Evolutionary conservation across 2,113 vertebrate genomes (phyloP), one percentile per base, ranked within the genome.

Genomic region (Chaetorhynchus papuensis): DNA sequence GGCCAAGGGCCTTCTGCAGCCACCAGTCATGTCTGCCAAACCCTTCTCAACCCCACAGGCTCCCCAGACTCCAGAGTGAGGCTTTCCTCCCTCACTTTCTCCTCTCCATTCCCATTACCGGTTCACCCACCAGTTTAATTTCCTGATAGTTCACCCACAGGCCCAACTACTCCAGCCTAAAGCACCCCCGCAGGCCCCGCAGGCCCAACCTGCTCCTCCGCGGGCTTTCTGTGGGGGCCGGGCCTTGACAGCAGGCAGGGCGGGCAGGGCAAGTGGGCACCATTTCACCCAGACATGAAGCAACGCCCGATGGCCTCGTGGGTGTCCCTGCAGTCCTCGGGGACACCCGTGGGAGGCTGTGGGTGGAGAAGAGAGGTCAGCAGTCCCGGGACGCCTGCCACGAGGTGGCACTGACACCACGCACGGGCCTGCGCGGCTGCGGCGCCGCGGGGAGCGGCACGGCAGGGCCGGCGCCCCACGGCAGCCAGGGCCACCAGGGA

Each of bases 261-360:
- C 69, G 47, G 41, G 31, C 11, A 57, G 75, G 31, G 20, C 49
- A 37, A 18, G 21, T 6, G 30, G 22, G 26, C 47, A 59, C 35
- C 33, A 3, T 71, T 70, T 79, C 37, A 63, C 57, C 56, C 47
- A 7, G 3, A 14, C n/a, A 20, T 0, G 0, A 61, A 87, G 49
- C 39, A 61, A 23, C 30, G 41, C 7, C n/a, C 0, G 0, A 18
- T 20, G 50, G 16, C 26, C 59, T 2, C 0, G 1, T 19, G 47
- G 20, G 13, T 27, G 42, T 1, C 15, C 30, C 27, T 24, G n/a
- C n/a, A 13, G 0, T 5, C 10, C 10, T 11, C 1, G 1, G 15
- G 57, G 35, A 24, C 47, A 45, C 19, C 14, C 2, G 1, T 21
- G 37, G 45, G 19, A 57, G 41, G 27, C 21, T 1, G 2, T 5